These are phyloP conservation scores for Pristionchus japonicus DNA, from an alignment of 2,888 invertebrate genomes.

Conservation along the genomic window DNA sequence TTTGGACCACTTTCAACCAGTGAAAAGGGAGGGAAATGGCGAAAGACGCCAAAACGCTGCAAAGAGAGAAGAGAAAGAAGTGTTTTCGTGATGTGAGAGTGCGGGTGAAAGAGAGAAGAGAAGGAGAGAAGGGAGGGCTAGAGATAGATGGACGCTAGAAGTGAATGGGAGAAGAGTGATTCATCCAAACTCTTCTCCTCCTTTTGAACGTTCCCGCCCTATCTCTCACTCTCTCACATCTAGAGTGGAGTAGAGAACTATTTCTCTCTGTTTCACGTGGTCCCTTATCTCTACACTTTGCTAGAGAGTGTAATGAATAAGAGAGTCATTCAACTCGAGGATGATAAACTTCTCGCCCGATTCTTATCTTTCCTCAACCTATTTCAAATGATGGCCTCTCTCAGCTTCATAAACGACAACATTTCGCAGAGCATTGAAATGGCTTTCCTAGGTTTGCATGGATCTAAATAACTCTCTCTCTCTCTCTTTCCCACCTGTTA, in stretches of 20 bases:
- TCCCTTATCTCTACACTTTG: neutral
- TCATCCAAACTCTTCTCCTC: neutral
- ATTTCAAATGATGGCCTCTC: neutral
- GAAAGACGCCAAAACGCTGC: neutral
- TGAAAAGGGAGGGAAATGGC: neutral
- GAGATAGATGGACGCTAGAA: neutral
- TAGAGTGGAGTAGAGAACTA: neutral
- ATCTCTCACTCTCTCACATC: neutral
- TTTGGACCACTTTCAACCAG: neutral
- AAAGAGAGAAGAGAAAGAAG: neutral
- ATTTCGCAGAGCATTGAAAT: too few relatives aligned
- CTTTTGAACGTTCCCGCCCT: conserved; percentile 16
- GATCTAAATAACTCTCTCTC: too few relatives aligned
- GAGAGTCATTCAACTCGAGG: neutral
- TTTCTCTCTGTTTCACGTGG: neutral
- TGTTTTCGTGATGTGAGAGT: neutral
- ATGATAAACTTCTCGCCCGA: neutral
- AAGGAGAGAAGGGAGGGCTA: neutral
- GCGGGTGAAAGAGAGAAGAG: conserved; percentile 1
- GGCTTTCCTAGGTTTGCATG: too few relatives aligned
- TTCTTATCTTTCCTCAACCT: neutral
- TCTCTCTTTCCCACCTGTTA: too few relatives aligned
- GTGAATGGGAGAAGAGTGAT: neutral
- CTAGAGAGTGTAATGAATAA: neutral
- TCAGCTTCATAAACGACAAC: neutral